Evolutionary conservation across 2,888 invertebrate genomes (phyloP), one percentile per base, ranked within the genome.

Genomic region (Drosophila robusta): DNA sequence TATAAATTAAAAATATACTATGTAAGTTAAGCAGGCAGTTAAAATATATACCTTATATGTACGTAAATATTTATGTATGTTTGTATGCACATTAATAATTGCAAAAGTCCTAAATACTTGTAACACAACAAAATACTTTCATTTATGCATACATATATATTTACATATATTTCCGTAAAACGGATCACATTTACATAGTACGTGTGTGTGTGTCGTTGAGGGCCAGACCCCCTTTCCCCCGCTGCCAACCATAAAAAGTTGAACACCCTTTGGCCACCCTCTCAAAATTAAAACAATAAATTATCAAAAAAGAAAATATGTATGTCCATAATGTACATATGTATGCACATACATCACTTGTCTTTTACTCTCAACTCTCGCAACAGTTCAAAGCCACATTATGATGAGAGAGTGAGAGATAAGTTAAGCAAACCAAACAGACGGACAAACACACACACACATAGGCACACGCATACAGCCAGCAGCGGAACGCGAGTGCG

Each of bases 281-380:
- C 69, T 65, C 67, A 52, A 79, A 82, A 80, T 86, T 75, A 72
- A 83, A 79, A 83, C 67, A 82, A 82, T 80, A 82, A 80, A 79
- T 86, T 79, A 72, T 82, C 62, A 83, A 72, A 81, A 79, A 79
- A 55, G 36, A 70, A 74, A 66, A 76, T 80, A 75, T 76, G 44
- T 49, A 75, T 46, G 54, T 66, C 24, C 57, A 44, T 44, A 18
- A 49, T 44, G 36, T 55, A 52, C 24, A 52, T 66, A 57, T 61
- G 67, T 56, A 78, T 55, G 55, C 32, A 58, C 9, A 44, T 71
- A 71, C 77, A 71, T 67, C 51, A 60, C 32, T 70, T 57, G 61
- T 41, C 50, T 62, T 71, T 61, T 57, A 55, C 57, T 57, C 61
- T 57, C 49, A 47, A 36, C 61, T 29, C 34, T 34, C 34, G 34